These are phyloP conservation scores for Takifugu flavidus DNA, from an alignment of 2,113 vertebrate genomes.

Conservation along the genomic window DNA sequence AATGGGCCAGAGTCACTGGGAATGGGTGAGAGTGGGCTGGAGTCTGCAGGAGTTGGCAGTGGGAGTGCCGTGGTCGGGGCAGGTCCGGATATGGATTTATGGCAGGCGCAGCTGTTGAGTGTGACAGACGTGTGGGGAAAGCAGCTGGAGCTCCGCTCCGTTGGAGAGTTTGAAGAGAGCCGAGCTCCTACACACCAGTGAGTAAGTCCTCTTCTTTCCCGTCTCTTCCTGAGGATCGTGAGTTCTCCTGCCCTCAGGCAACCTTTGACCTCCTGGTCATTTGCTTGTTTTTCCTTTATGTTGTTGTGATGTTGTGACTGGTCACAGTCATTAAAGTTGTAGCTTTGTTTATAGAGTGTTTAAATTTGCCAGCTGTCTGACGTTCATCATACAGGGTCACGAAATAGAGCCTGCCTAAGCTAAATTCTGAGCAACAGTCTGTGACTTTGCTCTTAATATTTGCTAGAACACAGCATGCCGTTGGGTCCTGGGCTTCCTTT, in stretches of 20 bases:
- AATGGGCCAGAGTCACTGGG: constrained; percentile 8
- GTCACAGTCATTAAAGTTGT: constrained; percentile 6
- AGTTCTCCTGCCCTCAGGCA: constrained; percentile 3
- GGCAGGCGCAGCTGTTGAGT: constrained; percentile 76
- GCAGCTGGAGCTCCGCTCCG: constrained; percentile 41
- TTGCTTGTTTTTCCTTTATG: background rate
- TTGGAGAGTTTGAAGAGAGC: constrained; percentile 33
- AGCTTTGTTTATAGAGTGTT: constrained; percentile 20
- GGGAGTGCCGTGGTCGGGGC: constrained; percentile 59
- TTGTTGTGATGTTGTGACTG: constrained; percentile 2
- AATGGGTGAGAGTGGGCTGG: too few species aligned
- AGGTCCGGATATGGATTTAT: constrained; percentile 72
- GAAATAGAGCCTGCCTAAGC: constrained; percentile 15
- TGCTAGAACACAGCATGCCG: background rate
- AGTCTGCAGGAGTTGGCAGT: constrained; percentile 22
- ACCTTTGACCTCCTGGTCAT: constrained; percentile 40
- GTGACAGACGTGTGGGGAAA: constrained; percentile 71
- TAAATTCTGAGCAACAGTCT: background rate
- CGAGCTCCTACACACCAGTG: constrained; percentile 39
- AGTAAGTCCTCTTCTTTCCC: constrained; percentile 57
- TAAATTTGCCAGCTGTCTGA: constrained; percentile 2
- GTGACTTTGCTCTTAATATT: background rate
- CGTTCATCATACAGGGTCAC: constrained; percentile 53
- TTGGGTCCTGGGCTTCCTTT: constrained; percentile 31
- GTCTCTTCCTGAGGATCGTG: constrained; percentile 1